Evolutionary conservation across 2,113 vertebrate species (phyloP).

Genomic region (Toxotes jaculatrix): DNA sequence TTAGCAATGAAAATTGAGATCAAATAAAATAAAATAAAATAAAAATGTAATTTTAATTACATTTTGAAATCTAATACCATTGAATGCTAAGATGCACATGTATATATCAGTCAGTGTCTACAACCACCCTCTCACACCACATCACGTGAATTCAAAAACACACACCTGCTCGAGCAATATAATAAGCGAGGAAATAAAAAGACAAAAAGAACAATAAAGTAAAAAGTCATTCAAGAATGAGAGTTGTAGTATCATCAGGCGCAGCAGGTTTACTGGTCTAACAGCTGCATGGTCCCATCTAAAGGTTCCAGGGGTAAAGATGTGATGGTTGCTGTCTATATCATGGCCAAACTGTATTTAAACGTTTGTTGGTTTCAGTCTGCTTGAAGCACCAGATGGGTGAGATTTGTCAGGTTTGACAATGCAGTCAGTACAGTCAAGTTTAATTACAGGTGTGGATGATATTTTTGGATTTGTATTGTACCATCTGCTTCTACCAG

Average conservation of each 20-base stretch:
- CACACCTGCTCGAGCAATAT: neutral
- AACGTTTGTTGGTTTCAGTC: neutral
- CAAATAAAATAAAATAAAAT: neutral
- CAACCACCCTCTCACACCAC: neutral
- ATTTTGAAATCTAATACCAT: neutral
- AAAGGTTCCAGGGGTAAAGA: neutral
- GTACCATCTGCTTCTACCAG: neutral
- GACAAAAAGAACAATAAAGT: neutral
- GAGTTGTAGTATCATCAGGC: neutral
- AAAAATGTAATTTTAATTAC: no score
- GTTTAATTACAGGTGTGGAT: neutral
- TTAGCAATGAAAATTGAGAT: neutral
- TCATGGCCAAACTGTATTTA: neutral
- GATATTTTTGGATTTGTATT: neutral
- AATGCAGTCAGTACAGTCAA: neutral
- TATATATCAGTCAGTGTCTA: neutral
- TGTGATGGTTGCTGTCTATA: neutral
- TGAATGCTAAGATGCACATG: neutral
- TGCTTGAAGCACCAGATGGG: neutral
- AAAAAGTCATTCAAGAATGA: constrained; percentile 14
- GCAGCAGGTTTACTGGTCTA: neutral
- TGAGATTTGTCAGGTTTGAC: neutral
- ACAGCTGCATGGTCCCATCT: neutral
- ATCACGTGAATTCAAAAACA: constrained; percentile 3
- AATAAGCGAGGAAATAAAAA: constrained; percentile 24